Evolutionary conservation across 2,797 vertebrate genomes (phyloP), one percentile per base, ranked within the genome.

Genomic region (Chiloscyllium punctatum): DNA sequence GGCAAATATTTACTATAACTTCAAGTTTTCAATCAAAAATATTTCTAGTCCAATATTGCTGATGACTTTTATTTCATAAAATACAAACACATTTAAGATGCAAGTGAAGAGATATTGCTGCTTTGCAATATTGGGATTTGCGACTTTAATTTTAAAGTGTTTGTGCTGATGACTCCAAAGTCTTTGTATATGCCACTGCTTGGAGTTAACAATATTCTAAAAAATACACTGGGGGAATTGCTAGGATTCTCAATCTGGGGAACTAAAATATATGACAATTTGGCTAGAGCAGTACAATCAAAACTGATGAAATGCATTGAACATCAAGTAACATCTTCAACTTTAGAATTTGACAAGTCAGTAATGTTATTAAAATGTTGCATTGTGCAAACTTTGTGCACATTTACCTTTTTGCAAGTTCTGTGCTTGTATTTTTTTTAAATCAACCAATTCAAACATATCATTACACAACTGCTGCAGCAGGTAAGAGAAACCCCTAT

Each of bases 1-100:
- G 37, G 57, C 88, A 92, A 68, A n/a, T n/a, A 37, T 92, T 92
- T 62, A 92, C 37, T 92, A 42, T 16, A 91, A 91, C 30, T 79
- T 79, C 88, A 92, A 18, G 16, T 68, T 68, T 68, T 68, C 7
- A 42, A 68, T 37, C 62, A 23, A 62, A 68, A 92, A 42, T 33
- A 42, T 92, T 62, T 25, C n/a, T 2, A 69, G 18, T 66, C 62
- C 62, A 92, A 66, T 37, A 68, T 18, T 66, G 7, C 0, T 37
- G 37, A 37, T 92, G 33, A 30, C 57, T 4, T 25, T 21, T 25
- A 62, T 57, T 92, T n/a, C 42, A 23, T 11, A 3, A 42, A 68
- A 42, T 23, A 3, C 57, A 91, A 66, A 92, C 16, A n/a, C 62
- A 68, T 66, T 37, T 66, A 91, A 21, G 33, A 91, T 33, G 53